phyloP scores from a whole-genome alignment of 2,113 vertebrate species.

The Scophthalmus maximus region DNA sequence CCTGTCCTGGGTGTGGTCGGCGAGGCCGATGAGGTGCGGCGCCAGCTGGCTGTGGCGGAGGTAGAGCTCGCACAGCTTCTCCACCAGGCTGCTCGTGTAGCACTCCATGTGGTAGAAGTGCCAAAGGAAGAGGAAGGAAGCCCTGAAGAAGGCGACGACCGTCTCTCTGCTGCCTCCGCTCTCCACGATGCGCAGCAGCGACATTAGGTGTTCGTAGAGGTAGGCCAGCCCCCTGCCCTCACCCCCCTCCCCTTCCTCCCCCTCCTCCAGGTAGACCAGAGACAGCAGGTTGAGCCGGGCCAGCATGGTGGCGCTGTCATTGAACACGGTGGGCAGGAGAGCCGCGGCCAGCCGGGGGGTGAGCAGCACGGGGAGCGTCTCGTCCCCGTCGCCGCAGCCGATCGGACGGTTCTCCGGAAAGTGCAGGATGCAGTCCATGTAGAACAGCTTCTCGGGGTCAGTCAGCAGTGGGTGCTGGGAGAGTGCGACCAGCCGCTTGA shows the following conservation, averaged over 20 bases:
- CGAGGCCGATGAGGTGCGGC: conserved; percentile 86
- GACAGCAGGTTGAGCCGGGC: conserved; percentile 86
- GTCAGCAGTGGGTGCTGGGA: conserved; percentile 87
- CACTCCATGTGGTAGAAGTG: conserved; percentile 78
- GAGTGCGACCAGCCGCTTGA: conserved; percentile 85
- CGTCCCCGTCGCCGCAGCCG: conserved; percentile 79
- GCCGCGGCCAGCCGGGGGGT: conserved; percentile 77
- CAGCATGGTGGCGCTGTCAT: conserved; percentile 84
- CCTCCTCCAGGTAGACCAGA: conserved; percentile 85
- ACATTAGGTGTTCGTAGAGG: conserved; percentile 82
- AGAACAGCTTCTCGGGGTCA: conserved; percentile 84
- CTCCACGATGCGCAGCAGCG: conserved; percentile 81
- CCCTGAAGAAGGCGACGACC: conserved; percentile 85
- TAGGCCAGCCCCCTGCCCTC: conserved; percentile 77
- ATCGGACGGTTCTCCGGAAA: conserved; percentile 92
- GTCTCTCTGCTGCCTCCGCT: conserved; percentile 70
- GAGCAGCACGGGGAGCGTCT: conserved; percentile 85
- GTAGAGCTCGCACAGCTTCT: conserved; percentile 83
- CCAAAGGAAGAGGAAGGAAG: conserved; percentile 83
- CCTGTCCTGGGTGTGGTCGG: conserved; percentile 75
- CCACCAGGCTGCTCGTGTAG: conserved; percentile 68
- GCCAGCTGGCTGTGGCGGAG: conserved; percentile 80
- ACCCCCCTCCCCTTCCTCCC: conserved; percentile 73
- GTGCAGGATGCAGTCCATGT: conserved; percentile 87
- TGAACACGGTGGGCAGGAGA: conserved; percentile 86